These are phyloP conservation scores for Trachelipus rathkii DNA, from an alignment of 1,140 invertebrate species.

Conservation along the genomic window DNA sequence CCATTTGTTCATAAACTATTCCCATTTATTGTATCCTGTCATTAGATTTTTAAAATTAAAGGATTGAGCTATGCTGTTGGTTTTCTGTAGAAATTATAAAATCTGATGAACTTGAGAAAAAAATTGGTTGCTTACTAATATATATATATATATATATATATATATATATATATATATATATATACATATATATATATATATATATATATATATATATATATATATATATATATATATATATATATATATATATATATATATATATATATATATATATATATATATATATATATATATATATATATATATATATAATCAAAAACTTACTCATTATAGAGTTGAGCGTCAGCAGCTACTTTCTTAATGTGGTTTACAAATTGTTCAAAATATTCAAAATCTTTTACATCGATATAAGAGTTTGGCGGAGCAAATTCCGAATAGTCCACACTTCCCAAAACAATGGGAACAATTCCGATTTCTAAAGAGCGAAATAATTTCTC, in stretches of 20 bases:
- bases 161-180: conserved; percentile 17
- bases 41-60: no score
- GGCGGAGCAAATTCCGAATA: conserved; percentile 21
- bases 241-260: background rate
- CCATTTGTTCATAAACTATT: no score
- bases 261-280: no score
- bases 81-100: no score
- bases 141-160: conserved; percentile 8
- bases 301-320: no score
- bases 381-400: background rate
- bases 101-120: no score
- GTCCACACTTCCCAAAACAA: conserved; percentile 19
- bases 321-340: background rate
- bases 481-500: conserved; percentile 23
- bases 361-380: no score
- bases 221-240: conserved; percentile 18
- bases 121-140: no score
- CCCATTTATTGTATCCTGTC: no score
- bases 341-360: no score
- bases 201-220: conserved; percentile 14
- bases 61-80: no score
- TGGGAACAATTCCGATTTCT: conserved; percentile 18
- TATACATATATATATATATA: conserved; percentile 20
- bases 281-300: no score
- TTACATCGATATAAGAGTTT: conserved; percentile 4